A percentile compares a stretch with the other conserved stretches of the same genome.
phyloP scores from a whole-genome alignment of 2,888 invertebrate species.

The Capitulum mitella region DNA sequence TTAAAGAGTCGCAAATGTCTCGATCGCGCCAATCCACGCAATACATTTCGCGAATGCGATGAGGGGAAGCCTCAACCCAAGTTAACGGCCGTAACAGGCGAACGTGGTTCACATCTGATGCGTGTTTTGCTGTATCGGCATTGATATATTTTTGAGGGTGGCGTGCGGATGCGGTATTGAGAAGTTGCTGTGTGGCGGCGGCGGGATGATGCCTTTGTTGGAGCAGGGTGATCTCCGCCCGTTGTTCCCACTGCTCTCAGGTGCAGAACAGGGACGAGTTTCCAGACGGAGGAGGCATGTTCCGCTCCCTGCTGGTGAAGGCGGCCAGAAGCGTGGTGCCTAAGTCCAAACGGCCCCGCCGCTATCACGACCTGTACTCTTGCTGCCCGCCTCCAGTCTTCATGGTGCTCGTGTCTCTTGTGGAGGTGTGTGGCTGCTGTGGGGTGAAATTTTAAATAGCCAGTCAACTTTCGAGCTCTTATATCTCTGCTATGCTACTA shows the following conservation, averaged over 20 bases:
- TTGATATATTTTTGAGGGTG: background rate
- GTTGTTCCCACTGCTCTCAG: too few species aligned
- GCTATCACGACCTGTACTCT: slow-evolving; percentile 83
- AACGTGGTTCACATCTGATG: background rate
- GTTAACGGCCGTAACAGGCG: background rate
- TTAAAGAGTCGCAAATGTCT: too few species aligned
- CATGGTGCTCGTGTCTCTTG: slow-evolving; percentile 78
- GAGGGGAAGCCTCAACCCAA: too few species aligned
- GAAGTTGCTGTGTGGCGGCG: too few species aligned
- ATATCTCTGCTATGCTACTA: too few species aligned
- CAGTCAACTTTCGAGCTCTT: too few species aligned
- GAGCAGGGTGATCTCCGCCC: background rate
- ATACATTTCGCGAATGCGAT: too few species aligned
- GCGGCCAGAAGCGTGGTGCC: slow-evolving; percentile 47
- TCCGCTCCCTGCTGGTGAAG: slow-evolving; percentile 40
- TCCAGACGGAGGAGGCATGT: slow-evolving; percentile 37
- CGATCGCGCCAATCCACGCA: too few species aligned
- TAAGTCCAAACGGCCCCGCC: slow-evolving; percentile 48
- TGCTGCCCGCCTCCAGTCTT: slow-evolving; percentile 87
- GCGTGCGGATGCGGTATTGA: background rate
- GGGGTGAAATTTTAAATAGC: too few species aligned
- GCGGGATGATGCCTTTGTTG: slow-evolving; percentile 52
- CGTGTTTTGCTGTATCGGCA: background rate
- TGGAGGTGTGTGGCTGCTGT: slow-evolving; percentile 67
- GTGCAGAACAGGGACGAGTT: slow-evolving; percentile 32